Percentiles rank a stretch among this genome's conserved stretches.
Evolutionary conservation across 2,113 vertebrate species (phyloP).

Genomic region (Oncorhynchus tshawytscha): DNA sequence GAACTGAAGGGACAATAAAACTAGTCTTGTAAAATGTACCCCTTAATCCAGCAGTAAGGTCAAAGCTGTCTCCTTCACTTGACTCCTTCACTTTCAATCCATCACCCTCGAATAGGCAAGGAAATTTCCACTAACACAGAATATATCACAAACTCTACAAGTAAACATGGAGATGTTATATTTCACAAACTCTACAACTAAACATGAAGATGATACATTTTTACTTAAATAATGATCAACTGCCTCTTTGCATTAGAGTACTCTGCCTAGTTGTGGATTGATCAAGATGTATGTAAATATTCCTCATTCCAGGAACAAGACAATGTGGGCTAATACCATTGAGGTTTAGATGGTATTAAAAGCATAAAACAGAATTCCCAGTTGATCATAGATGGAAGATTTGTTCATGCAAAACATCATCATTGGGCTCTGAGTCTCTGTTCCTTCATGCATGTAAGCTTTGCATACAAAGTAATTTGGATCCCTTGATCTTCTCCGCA

Average conservation of each 20-base stretch:
- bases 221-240: conserved; percentile 9
- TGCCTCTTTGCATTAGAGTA: conserved; percentile 22
- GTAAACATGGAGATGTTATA: not conserved
- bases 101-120: conserved; percentile 16
- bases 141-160: conserved; percentile 1
- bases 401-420: no score
- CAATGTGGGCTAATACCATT: not conserved
- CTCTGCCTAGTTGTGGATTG: not conserved
- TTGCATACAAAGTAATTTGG: conserved; percentile 18
- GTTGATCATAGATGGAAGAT: not conserved
- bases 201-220: not conserved
- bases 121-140: conserved; percentile 4
- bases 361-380: not conserved
- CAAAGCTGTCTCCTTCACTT: conserved; percentile 27
- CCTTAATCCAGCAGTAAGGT: conserved; percentile 34
- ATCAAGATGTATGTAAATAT: not conserved
- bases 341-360: not conserved
- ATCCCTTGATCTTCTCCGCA: not conserved
- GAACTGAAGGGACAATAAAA: conserved; percentile 21
- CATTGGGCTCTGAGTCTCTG: not conserved
- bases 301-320: not conserved
- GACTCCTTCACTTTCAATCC: conserved; percentile 19
- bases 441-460: conserved; percentile 28
- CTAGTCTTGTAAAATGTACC: conserved; percentile 20
- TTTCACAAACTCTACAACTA: not conserved